Conservation (phyloP, 2,888 invertebrate species). For the Chrysolina americana region DNA sequence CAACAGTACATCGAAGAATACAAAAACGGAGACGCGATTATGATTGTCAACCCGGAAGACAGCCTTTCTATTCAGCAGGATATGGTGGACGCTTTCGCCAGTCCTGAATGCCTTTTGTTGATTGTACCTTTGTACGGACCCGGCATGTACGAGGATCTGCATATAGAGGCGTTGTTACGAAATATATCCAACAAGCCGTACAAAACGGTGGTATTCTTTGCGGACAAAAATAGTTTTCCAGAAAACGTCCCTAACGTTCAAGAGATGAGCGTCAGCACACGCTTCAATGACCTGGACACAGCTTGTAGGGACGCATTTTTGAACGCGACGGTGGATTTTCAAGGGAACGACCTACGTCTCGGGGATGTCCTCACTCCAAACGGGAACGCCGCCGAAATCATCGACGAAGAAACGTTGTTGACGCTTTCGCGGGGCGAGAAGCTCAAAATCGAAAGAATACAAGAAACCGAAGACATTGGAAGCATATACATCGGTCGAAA, state of each 20-base stretch:
- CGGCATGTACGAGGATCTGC: not conserved
- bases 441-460: constrained; percentile 11
- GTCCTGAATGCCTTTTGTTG: not conserved
- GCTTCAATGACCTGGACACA: constrained; percentile 14
- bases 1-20: constrained; percentile 4
- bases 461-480: not conserved
- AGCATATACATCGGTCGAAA: constrained; percentile 26
- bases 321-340: constrained; percentile 17
- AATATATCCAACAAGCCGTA: not conserved
- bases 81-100: constrained; percentile 16
- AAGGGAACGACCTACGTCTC: constrained; percentile 21
- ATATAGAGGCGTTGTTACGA: not conserved
- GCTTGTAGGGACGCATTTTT: not conserved
- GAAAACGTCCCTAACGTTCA: not conserved
- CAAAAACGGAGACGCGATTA: not conserved
- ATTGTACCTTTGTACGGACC: not conserved
- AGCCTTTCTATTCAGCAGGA: constrained; percentile 18
- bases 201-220: constrained; percentile 6
- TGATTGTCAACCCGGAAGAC: constrained; percentile 1
- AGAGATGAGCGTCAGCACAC: not conserved
- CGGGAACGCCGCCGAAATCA: not conserved
- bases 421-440: constrained; percentile 20
- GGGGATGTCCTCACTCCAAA: constrained; percentile 1
- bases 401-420: constrained; percentile 22
- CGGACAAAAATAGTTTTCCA: not conserved